phyloP scores from a whole-genome alignment of 2,797 vertebrate species.

The Myiothlypis coronata region DNA sequence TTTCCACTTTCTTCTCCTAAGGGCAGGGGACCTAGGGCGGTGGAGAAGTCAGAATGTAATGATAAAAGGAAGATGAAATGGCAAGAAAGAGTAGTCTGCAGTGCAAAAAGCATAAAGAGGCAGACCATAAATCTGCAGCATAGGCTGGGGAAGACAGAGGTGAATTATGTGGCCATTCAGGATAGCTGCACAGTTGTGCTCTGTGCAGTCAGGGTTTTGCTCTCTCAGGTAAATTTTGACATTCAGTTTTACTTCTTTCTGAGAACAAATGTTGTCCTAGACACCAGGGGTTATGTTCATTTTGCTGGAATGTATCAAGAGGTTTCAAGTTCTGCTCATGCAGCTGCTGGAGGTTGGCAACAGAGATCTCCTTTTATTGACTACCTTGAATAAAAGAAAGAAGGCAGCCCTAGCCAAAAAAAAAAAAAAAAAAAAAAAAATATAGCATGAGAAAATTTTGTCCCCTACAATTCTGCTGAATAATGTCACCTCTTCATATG shows the following conservation, averaged over 20 bases:
- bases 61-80: not conserved
- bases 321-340: not conserved
- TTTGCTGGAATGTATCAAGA: not conserved
- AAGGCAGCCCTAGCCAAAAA: not conserved
- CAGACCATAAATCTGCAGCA: not conserved
- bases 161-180: not conserved
- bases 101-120: not conserved
- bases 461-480: not conserved
- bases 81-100: not conserved
- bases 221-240: not conserved
- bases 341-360: not conserved
- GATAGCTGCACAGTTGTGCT: not conserved
- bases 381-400: not conserved
- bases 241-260: not conserved
- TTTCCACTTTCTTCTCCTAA: not conserved
- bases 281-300: not conserved
- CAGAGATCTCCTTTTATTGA: not conserved
- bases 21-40: not conserved
- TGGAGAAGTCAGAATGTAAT: not conserved
- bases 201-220: not conserved
- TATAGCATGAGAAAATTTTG: not conserved
- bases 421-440: accelerated
- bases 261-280: not conserved
- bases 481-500: not conserved
- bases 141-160: not conserved